Conservation (phyloP, 2,888 invertebrate genomes). For the Cantharis rufa region DNA sequence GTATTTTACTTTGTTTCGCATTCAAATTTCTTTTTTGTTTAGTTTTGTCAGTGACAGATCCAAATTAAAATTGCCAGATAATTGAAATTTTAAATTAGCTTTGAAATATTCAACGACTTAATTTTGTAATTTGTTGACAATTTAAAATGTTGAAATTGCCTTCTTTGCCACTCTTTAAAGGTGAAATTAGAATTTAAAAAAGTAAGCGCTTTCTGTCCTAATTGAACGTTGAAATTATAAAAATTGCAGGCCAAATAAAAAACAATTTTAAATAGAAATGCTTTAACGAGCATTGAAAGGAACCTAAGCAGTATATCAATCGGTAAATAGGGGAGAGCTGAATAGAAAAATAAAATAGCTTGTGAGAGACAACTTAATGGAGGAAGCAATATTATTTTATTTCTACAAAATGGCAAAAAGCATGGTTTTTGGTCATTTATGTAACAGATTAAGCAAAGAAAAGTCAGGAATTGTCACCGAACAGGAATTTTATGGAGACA, state of each 20-base stretch:
- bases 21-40: conserved; percentile 24
- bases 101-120: conserved; percentile 30
- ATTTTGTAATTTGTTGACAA: conserved; percentile 19
- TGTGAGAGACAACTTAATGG: background rate
- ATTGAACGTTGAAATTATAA: background rate
- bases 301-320: background rate
- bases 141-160: background rate
- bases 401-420: background rate
- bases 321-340: background rate
- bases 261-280: background rate
- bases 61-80: conserved; percentile 26
- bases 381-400: background rate
- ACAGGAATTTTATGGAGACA: background rate
- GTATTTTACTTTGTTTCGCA: conserved; percentile 14
- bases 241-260: background rate
- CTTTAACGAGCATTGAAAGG: background rate
- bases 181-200: background rate
- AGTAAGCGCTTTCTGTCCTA: background rate
- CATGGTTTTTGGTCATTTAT: background rate
- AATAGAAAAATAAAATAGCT: background rate
- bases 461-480: background rate
- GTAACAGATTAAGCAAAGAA: background rate
- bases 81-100: conserved; percentile 32
- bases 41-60: conserved; percentile 26
- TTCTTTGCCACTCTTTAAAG: background rate